A percentile compares a stretch with the other conserved stretches of the same genome.
These are phyloP conservation scores for Harpagifer antarcticus DNA, from an alignment of 2,797 vertebrate species.

Conservation along the genomic window DNA sequence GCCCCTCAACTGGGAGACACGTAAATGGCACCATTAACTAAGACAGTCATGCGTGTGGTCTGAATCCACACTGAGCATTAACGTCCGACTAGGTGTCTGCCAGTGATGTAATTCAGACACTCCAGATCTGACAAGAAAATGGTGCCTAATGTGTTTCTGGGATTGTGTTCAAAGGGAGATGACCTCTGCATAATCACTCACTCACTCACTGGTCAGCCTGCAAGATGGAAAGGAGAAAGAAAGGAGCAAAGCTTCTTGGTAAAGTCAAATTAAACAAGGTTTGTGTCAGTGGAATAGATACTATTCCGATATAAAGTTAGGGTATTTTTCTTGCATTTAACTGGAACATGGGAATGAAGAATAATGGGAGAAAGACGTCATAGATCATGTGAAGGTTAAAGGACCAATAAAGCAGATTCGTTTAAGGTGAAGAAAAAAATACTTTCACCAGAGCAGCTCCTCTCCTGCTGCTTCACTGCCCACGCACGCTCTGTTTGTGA, in stretches of 20 bases:
- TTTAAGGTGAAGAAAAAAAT: constrained; percentile 61
- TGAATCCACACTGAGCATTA: constrained; percentile 63
- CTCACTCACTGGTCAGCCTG: constrained; percentile 58
- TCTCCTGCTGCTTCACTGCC: constrained; percentile 79
- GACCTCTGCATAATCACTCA: constrained; percentile 71
- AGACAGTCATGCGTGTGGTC: constrained; percentile 80
- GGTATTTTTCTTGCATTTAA: constrained; percentile 24
- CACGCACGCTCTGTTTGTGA: constrained; percentile 60
- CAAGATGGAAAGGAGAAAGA: constrained; percentile 50
- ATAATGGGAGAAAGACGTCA: constrained; percentile 46
- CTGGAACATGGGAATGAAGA: constrained; percentile 27
- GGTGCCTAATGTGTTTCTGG: constrained; percentile 70
- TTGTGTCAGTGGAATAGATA: constrained; percentile 14
- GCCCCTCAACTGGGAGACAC: constrained; percentile 69
- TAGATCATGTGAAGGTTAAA: constrained; percentile 75
- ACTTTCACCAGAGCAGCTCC: constrained; percentile 51
- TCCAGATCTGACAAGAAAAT: constrained; percentile 83
- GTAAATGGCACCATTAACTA: constrained; percentile 82
- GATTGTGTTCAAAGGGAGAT: constrained; percentile 72
- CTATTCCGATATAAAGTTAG: constrained; percentile 2
- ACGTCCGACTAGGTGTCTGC: constrained; percentile 60
- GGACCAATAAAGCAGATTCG: constrained; percentile 73
- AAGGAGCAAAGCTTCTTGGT: constrained; percentile 20
- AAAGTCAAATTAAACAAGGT: constrained; percentile 24
- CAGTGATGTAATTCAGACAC: constrained; percentile 80